A percentile compares a stretch with the other conserved stretches of the same genome.
These are phyloP conservation scores for Pristionchus exspectatus DNA, from an alignment of 2,888 invertebrate species.

Conservation along the genomic window DNA sequence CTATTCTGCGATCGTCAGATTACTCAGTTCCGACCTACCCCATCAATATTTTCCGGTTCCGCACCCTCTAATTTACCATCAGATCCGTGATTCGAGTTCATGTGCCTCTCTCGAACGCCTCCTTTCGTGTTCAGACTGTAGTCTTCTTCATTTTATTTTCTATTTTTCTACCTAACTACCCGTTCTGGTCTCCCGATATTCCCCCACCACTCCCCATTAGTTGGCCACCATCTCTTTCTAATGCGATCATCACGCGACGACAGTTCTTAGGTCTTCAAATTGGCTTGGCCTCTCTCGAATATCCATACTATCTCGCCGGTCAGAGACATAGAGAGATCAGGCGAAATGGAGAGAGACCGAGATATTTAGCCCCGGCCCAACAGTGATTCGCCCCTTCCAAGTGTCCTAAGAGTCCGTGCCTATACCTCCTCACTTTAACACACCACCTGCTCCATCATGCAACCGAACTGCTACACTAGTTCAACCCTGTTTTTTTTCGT, in stretches of 20 bases:
- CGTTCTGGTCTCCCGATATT: background rate
- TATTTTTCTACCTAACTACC: background rate
- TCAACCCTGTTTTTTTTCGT: background rate
- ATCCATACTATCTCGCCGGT: background rate
- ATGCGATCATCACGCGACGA: background rate
- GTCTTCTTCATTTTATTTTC: background rate
- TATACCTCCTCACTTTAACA: background rate
- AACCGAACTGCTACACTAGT: background rate
- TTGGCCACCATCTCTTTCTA: background rate
- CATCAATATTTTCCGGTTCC: too few species aligned
- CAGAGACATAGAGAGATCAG: background rate
- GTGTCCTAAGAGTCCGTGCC: conserved; percentile 8
- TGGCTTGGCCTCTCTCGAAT: background rate
- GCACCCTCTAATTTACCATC: background rate
- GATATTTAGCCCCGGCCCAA: background rate
- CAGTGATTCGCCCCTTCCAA: background rate
- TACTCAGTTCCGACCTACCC: too few species aligned
- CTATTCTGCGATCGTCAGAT: too few species aligned
- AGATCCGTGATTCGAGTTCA: too few species aligned
- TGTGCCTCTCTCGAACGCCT: too few species aligned
- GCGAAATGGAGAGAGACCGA: background rate
- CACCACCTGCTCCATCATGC: background rate
- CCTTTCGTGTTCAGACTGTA: background rate
- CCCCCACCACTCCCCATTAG: background rate
- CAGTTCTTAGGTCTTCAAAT: background rate